Base-by-base conservation (phyloP, 2,113 vertebrate genomes). In the Rana temporaria region DNA sequence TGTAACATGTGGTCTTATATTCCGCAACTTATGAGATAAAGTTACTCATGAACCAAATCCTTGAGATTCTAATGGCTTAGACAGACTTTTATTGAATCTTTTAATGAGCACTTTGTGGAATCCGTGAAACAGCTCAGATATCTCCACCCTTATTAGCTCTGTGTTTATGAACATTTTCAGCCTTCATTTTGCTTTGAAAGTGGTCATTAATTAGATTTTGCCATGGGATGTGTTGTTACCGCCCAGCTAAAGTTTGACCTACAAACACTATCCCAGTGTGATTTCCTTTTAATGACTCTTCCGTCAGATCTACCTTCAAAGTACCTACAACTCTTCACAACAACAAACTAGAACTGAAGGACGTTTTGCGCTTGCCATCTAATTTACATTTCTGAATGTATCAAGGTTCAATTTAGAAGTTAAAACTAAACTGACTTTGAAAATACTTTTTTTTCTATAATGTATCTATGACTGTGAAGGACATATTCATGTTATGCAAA, bases 161-260 rank as follows among this genome's bases (percentile, higher is more conserved):
- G 52, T 56, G 34, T 57, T 57, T 66, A 16, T 52, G 63, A 57
- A 42, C n/a, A 67, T 73, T 73, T 52, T 52, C 7, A 8, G 71
- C 17, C 53, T 34, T 70, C 30, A 16, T 67, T 76, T 75, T 68
- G 19, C 71, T 83, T 83, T 76, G 62, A 75, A 83, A 59, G 24
- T 76, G 30, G 71, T 76, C 62, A 76, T 42, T 83, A 83, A 67
- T 68, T 64, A 83, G 63, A 76, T 76, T 83, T 76, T 56, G 62
- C 80, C 62, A 56, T 12, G 70, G 80, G 70, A 38, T 66, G 62
- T 56, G 32, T 73, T 56, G 20, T 38, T 56, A 38, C 30, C 63
- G 56, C 52, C 80, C 70, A 38, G 57, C 48, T 68, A 32, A 83
- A 68, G 67, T 53, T 52, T 83, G 64, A 76, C 63, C 79, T 62